Percentiles rank a stretch among this genome's conserved stretches.
phyloP scores from a whole-genome alignment of 1,140 invertebrate species.

The Drosophila elegans region DNA sequence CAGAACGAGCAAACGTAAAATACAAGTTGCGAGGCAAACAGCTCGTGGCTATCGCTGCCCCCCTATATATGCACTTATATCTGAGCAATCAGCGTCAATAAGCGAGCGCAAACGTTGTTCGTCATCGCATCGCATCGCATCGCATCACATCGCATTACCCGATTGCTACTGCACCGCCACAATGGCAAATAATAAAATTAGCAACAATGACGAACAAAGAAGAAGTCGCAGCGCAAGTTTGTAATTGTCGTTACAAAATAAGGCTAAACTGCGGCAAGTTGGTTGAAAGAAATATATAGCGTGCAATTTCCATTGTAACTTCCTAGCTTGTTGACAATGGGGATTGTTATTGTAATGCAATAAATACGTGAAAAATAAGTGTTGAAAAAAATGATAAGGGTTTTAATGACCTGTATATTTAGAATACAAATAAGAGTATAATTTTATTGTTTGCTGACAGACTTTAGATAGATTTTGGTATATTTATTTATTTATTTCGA shows the following conservation, averaged over 20 bases:
- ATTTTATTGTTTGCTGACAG: too few species aligned
- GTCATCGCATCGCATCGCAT: conserved; percentile 8
- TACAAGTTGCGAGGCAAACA: conserved; percentile 38
- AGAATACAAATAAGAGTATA: too few species aligned
- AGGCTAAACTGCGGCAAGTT: conserved; percentile 1
- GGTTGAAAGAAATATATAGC: background rate
- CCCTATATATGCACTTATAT: conserved; percentile 36
- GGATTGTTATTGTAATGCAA: too few species aligned
- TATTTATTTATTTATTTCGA: too few species aligned
- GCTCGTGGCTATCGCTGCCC: conserved; percentile 34
- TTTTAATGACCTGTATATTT: too few species aligned
- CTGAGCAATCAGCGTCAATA: conserved; percentile 43
- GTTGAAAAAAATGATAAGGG: too few species aligned
- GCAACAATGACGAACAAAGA: conserved; percentile 48
- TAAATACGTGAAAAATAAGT: too few species aligned
- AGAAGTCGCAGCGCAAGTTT: conserved; percentile 22
- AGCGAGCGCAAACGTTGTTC: conserved; percentile 13
- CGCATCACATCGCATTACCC: background rate
- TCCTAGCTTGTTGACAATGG: background rate
- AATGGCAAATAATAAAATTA: conserved; percentile 51
- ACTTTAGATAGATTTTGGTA: too few species aligned
- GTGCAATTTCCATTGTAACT: background rate
- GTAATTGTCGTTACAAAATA: conserved; percentile 42
- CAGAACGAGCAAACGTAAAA: conserved; percentile 16
- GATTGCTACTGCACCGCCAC: conserved; percentile 15